A percentile compares a stretch with the other conserved stretches of the same genome.
Conservation (phyloP, 2,113 vertebrate genomes). For the Leucoraja erinaceus region DNA sequence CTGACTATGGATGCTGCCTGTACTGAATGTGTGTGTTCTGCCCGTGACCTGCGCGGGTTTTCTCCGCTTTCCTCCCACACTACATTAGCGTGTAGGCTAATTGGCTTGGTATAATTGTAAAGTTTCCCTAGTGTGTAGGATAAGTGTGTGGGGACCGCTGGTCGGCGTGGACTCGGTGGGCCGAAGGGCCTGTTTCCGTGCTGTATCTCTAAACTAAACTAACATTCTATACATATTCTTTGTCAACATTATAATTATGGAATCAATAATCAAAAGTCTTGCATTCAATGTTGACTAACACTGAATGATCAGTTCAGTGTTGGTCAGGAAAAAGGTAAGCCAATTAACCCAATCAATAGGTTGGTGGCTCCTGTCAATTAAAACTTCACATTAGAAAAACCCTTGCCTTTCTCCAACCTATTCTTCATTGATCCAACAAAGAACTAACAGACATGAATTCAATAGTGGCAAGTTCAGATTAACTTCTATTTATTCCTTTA, state of each 20-base stretch:
- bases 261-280: conserved; percentile 12
- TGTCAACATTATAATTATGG: background rate
- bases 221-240: background rate
- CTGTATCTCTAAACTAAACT: too few species aligned
- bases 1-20: too few species aligned
- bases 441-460: background rate
- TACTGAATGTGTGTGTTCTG: too few species aligned
- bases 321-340: background rate
- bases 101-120: too few species aligned
- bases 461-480: background rate
- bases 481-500: conserved; percentile 8
- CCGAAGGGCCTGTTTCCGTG: too few species aligned
- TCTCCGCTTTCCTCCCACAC: too few species aligned
- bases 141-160: too few species aligned
- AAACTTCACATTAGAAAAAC: background rate
- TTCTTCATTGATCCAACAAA: background rate
- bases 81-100: too few species aligned
- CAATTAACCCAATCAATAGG: background rate
- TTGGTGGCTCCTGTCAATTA: background rate
- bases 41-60: too few species aligned
- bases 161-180: too few species aligned
- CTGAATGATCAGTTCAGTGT: background rate
- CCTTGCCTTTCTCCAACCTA: background rate
- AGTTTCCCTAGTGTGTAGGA: too few species aligned
- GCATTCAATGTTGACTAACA: background rate